phyloP scores from a whole-genome alignment of 2,888 invertebrate species.

The Sylvicola fuscatus region DNA sequence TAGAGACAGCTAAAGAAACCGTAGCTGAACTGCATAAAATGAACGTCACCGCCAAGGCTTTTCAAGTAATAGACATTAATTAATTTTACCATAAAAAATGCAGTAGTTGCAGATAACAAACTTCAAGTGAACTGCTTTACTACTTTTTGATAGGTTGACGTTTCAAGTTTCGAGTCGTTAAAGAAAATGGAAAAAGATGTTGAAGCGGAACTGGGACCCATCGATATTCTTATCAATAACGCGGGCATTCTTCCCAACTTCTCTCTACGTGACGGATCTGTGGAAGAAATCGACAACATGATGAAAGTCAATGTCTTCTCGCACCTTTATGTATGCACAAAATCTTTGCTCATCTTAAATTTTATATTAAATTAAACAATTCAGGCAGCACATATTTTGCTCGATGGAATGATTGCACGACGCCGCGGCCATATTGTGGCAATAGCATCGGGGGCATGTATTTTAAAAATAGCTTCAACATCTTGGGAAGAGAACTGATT shows the following conservation, averaged over 20 bases:
- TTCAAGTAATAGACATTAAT: background rate
- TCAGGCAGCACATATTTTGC: background rate
- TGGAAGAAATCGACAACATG: too few relatives aligned
- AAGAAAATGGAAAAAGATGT: slow-evolving; percentile 19
- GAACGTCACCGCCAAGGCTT: slow-evolving; percentile 1
- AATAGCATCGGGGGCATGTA: background rate
- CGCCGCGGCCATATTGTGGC: background rate
- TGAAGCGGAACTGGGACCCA: slow-evolving; percentile 22
- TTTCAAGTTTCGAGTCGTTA: too few relatives aligned
- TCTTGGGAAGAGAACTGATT: background rate
- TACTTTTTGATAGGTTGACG: too few relatives aligned
- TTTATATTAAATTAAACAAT: background rate
- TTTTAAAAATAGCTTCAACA: background rate
- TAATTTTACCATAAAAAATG: too few relatives aligned
- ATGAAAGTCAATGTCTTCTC: too few relatives aligned
- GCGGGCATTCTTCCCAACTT: slow-evolving; percentile 25
- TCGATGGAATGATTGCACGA: background rate
- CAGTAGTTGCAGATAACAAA: too few relatives aligned
- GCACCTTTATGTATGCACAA: too few relatives aligned
- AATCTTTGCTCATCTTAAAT: too few relatives aligned
- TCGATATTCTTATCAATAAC: slow-evolving; percentile 28
- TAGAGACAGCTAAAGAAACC: slow-evolving; percentile 20
- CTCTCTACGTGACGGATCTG: slow-evolving; percentile 20
- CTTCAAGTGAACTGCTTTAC: too few relatives aligned
- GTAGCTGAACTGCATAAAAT: slow-evolving; percentile 17